phyloP scores from a whole-genome alignment of 2,888 invertebrate genomes.

The Sceliomorpha sp. region DNA sequence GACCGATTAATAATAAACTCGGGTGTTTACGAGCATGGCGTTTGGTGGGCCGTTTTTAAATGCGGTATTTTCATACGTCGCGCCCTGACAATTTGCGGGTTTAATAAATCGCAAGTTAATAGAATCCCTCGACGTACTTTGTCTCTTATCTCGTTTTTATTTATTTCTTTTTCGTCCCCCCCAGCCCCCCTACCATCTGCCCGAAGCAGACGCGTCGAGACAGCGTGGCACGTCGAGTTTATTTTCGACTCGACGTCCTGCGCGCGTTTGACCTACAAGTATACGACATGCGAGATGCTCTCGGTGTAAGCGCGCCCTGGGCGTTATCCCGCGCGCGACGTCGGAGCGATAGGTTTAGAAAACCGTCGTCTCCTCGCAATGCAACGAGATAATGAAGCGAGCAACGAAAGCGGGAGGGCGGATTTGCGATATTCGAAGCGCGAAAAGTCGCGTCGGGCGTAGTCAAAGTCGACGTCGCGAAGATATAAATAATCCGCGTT shows the following conservation, averaged over 20 bases:
- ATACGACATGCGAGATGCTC: constrained; percentile 33
- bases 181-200: constrained; percentile 23
- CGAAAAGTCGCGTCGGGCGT: no score
- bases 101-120: constrained; percentile 22
- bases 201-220: constrained; percentile 25
- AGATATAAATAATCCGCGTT: constrained; percentile 15
- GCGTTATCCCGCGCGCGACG: constrained; percentile 18
- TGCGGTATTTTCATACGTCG: no score
- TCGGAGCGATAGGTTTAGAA: constrained; percentile 21
- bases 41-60: no score
- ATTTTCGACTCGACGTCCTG: constrained; percentile 18
- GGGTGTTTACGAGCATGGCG: no score
- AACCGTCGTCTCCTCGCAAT: constrained; percentile 17
- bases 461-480: no score
- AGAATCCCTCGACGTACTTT: constrained; percentile 23
- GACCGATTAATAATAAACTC: no score
- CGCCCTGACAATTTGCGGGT: no score
- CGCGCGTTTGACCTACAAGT: constrained; percentile 33
- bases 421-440: no score
- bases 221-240: constrained; percentile 33
- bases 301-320: constrained; percentile 9
- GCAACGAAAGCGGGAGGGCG: constrained; percentile 8
- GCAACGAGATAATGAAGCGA: no score
- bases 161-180: no score
- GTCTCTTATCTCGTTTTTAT: no score